phyloP scores from a whole-genome alignment of 2,113 vertebrate genomes.

The Diglossa brunneiventris region DNA sequence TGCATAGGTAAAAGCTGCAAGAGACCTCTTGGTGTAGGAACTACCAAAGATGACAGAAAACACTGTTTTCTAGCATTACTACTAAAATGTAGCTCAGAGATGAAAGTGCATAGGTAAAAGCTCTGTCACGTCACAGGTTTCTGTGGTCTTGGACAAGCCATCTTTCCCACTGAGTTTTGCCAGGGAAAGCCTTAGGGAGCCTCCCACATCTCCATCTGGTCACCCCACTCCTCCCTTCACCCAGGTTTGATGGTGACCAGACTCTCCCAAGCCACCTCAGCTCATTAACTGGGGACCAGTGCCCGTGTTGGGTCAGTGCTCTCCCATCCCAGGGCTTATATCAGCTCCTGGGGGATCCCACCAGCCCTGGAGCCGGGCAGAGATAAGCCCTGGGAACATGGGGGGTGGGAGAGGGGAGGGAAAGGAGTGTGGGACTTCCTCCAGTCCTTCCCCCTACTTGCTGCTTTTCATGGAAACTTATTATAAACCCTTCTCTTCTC shows the following conservation, averaged over 20 bases:
- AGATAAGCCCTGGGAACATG: neutral
- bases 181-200: neutral
- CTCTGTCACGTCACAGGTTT: neutral
- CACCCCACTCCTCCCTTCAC: neutral
- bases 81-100: neutral
- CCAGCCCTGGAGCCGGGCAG: neutral
- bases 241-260: neutral
- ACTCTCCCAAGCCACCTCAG: neutral
- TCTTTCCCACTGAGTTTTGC: neutral
- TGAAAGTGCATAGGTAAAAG: neutral
- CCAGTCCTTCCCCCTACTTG: neutral
- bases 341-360: neutral
- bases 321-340: neutral
- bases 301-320: neutral
- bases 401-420: neutral
- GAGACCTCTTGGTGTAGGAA: neutral
- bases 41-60: neutral
- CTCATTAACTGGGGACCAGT: accelerated
- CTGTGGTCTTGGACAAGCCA: neutral
- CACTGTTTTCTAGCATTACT: neutral
- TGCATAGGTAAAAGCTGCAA: neutral
- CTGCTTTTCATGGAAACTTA: neutral
- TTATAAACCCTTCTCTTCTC: neutral
- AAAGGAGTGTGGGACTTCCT: neutral
- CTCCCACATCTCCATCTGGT: neutral